Percentiles rank a stretch among this genome's conserved stretches.
These are phyloP conservation scores for Hydraecia micacea DNA, from an alignment of 2,888 invertebrate species.

Conservation along the genomic window DNA sequence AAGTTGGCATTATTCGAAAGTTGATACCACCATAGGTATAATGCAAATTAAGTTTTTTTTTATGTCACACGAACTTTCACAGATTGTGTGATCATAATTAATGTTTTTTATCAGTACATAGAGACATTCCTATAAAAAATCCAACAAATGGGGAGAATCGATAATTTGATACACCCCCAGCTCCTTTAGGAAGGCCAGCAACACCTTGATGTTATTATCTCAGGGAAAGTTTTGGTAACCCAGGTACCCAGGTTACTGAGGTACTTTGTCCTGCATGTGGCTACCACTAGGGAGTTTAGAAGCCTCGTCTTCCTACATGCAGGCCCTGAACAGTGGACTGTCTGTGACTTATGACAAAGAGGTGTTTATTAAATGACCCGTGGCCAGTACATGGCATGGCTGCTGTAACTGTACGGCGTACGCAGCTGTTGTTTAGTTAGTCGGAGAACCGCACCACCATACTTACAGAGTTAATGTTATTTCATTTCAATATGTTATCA, in stretches of 20 bases:
- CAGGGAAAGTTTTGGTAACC: too few species aligned
- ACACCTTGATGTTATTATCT: background rate
- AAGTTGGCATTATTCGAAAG: background rate
- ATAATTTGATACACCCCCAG: background rate
- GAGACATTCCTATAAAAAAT: background rate
- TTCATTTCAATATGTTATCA: constrained; percentile 51
- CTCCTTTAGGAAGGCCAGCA: background rate
- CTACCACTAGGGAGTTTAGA: background rate
- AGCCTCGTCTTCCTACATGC: background rate
- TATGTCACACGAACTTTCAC: background rate
- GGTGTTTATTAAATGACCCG: background rate
- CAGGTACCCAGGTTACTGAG: too few species aligned
- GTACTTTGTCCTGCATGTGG: background rate
- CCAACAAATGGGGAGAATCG: background rate
- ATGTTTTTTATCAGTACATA: background rate
- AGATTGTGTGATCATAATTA: background rate
- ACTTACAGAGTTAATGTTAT: background rate
- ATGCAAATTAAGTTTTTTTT: background rate
- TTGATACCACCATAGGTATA: background rate
- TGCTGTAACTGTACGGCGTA: background rate
- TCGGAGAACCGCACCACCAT: background rate
- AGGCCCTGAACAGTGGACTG: background rate
- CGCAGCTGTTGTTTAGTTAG: background rate
- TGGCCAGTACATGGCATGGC: too few species aligned
- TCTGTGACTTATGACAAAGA: background rate